Conservation (phyloP, 2,888 invertebrate genomes). For the Protodeltote pygarga region DNA sequence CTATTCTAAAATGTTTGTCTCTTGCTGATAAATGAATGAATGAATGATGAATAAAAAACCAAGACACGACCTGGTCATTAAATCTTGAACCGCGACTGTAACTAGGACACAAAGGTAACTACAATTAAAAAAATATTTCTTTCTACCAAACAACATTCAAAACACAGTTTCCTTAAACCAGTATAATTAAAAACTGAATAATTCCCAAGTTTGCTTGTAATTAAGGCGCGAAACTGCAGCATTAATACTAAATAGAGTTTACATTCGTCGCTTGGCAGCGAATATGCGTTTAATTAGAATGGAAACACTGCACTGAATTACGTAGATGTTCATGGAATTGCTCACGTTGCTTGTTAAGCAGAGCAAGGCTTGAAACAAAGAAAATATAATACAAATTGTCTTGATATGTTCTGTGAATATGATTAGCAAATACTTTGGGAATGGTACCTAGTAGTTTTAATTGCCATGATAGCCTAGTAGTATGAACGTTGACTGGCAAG, state of each 20-base stretch:
- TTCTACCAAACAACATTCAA: not conserved
- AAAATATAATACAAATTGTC: not conserved
- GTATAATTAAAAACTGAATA: slow-evolving; percentile 61
- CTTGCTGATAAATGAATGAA: no score
- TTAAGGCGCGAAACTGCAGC: slow-evolving; percentile 51
- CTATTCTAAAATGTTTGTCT: no score
- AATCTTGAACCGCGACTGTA: no score
- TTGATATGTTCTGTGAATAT: no score
- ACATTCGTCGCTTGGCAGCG: slow-evolving; percentile 37
- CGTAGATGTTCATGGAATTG: slow-evolving; percentile 29
- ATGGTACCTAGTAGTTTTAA: no score
- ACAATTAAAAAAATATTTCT: no score
- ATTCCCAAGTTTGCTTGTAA: slow-evolving; percentile 54
- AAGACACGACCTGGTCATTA: no score
- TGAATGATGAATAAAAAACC: no score
- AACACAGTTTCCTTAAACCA: slow-evolving; percentile 47
- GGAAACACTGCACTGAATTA: slow-evolving; percentile 36
- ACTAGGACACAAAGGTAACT: no score
- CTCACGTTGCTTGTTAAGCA: slow-evolving; percentile 3
- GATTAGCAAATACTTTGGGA: no score
- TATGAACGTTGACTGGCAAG: no score
- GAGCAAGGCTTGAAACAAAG: slow-evolving; percentile 18
- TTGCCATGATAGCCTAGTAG: no score
- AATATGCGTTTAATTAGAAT: slow-evolving; percentile 47
- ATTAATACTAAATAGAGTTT: slow-evolving; percentile 55